Conservation (phyloP, 2,113 vertebrate species). For the Diglossa brunneiventris region DNA sequence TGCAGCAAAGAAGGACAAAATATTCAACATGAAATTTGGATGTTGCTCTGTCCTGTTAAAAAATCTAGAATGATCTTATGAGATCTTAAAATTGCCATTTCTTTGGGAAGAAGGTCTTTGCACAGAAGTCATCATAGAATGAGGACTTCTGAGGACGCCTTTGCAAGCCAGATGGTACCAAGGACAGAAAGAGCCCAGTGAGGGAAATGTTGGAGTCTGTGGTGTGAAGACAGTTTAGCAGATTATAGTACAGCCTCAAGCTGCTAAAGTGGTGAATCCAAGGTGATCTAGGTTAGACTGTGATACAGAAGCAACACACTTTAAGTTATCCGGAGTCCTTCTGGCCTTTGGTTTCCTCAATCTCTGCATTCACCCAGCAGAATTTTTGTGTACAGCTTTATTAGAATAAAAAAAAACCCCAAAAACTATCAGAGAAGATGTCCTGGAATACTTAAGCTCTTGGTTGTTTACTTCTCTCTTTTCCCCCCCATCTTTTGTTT, state of each 20-base stretch:
- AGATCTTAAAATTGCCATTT: not conserved
- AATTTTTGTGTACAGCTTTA: not conserved
- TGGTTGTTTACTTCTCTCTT: not conserved
- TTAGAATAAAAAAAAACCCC: rapidly evolving
- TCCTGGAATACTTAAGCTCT: not conserved
- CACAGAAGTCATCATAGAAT: not conserved
- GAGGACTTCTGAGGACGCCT: conserved; percentile 15
- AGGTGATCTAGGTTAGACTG: conserved; percentile 38
- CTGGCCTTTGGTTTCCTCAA: not conserved
- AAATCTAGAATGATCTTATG: not conserved
- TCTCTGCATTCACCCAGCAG: not conserved
- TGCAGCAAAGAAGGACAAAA: not conserved
- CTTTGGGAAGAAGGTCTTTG: not conserved
- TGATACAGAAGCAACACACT: not conserved
- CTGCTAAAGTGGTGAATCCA: not conserved
- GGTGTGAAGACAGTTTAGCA: conserved; percentile 4
- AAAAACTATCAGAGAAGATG: not conserved
- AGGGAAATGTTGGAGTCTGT: not conserved
- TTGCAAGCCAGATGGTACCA: conserved; percentile 44
- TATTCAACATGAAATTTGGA: not conserved
- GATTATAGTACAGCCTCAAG: not conserved
- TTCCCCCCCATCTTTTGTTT: rapidly evolving
- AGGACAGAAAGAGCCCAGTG: conserved; percentile 29
- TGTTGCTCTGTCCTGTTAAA: not conserved
- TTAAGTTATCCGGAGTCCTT: not conserved